Evolutionary conservation across 2,113 vertebrate genomes (phyloP), one percentile per base, ranked within the genome.

Genomic region (Tauraco erythrolophus): DNA sequence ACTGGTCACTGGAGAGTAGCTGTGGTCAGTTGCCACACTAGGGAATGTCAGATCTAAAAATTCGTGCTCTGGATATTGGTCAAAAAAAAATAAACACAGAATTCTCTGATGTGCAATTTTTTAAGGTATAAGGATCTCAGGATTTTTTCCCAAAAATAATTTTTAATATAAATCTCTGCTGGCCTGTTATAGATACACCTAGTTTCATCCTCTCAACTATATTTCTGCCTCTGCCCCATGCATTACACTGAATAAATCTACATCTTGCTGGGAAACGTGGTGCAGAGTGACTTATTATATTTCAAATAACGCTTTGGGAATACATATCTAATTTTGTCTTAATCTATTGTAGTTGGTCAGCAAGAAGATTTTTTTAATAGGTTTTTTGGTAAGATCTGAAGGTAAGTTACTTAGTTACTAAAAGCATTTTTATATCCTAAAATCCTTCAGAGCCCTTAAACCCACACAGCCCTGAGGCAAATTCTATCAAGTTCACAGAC

Each of bases 381-480:
- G 1, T 13, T 25, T 54, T 78, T 90, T 43, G 16, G 5, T 33
- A 81, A 84, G 56, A 94, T 71, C 64, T 81, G 41, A 95, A 86
- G 19, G 58, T 70, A 46, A 91, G 69, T 70, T 86, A 51, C 54
- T 18, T 39, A 54, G 37, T 28, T 71, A 91, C 78, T 84, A 89
- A 91, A 94, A 96, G 12, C 25, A 86, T 70, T 87, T 96, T 82
- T 95, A 89, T 48, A 84, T 68, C 51, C 48, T 51, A 24, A 95
- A 95, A 89, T 71, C 83, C 71, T 91, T 72, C 71, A 69, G 54
- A 84, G 43, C 39, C 69, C 64, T 84, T 84, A 95, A 91, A 89
- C 30, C 19, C 87, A 51, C 72, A 56, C 24, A 89, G 28, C 88
- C 85, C 79, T 7, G 25, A 96, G 94, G 92, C 88, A 89, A 88